A percentile compares a stretch with the other conserved stretches of the same genome.
phyloP scores from a whole-genome alignment of 1,140 invertebrate species.

The Mamestra configurata region DNA sequence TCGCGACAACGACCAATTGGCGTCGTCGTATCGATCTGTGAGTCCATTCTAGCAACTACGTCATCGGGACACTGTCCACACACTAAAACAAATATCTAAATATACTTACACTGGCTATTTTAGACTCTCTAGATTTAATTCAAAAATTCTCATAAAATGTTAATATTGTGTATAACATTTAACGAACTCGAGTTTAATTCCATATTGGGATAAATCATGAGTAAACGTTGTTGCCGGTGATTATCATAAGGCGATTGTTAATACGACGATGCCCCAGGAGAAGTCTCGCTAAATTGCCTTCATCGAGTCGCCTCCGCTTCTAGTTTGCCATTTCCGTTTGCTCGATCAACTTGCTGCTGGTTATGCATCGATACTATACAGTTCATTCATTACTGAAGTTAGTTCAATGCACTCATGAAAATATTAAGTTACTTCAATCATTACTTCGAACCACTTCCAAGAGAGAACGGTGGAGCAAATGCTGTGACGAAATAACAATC shows the following conservation, averaged over 20 bases:
- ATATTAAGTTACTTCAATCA: too few species aligned
- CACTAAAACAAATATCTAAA: constrained; percentile 59
- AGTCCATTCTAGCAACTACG: constrained; percentile 63
- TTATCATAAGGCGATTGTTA: constrained; percentile 41
- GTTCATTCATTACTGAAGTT: neutral
- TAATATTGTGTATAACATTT: neutral
- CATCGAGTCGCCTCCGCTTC: constrained; percentile 58
- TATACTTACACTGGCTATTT: neutral
- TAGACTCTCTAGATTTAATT: neutral
- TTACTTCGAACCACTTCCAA: too few species aligned
- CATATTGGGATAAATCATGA: constrained; percentile 3
- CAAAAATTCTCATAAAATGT: neutral
- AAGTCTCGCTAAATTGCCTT: constrained; percentile 58
- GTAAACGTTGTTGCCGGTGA: neutral
- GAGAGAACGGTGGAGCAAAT: too few species aligned
- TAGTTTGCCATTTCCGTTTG: constrained; percentile 78
- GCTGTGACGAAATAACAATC: too few species aligned
- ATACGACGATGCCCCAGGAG: constrained; percentile 39
- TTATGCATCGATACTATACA: constrained; percentile 30
- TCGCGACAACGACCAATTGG: constrained; percentile 73
- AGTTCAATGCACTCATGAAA: neutral
- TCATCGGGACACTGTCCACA: constrained; percentile 67
- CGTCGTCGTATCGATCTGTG: constrained; percentile 81
- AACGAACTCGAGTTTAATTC: neutral
- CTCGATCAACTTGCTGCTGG: constrained; percentile 60